phyloP scores from a whole-genome alignment of 2,797 vertebrate genomes.

The Labeo calbasu region DNA sequence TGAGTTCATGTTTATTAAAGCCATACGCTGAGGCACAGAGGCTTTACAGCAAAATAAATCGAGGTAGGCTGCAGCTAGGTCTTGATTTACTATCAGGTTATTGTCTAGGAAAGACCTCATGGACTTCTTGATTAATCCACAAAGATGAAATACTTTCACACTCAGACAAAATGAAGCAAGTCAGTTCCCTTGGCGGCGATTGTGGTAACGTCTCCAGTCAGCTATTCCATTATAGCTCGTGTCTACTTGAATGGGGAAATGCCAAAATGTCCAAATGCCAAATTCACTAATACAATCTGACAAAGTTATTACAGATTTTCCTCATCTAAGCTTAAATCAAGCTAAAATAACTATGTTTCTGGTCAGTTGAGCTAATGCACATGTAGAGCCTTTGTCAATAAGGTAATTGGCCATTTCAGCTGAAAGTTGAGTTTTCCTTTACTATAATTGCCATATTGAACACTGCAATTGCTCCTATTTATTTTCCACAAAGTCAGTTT shows the following conservation, averaged over 20 bases:
- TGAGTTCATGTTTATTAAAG: conserved; percentile 47
- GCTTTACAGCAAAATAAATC: conserved; percentile 15
- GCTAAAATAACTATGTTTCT: background rate
- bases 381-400: background rate
- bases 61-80: conserved; percentile 22
- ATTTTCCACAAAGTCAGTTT: background rate
- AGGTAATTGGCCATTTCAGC: background rate
- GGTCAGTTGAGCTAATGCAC: background rate
- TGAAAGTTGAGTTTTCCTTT: background rate
- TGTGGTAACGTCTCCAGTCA: background rate
- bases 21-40: conserved; percentile 27
- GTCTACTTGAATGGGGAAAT: background rate
- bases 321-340: background rate
- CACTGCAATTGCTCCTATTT: background rate
- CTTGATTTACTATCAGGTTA: conserved; percentile 35
- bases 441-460: background rate
- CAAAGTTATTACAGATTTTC: background rate
- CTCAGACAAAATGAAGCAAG: background rate
- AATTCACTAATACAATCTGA: background rate
- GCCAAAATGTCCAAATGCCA: background rate
- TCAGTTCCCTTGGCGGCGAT: conserved; percentile 5
- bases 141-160: conserved; percentile 16
- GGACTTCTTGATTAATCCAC: conserved; percentile 24
- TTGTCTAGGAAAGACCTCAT: conserved; percentile 36
- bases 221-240: background rate